A percentile compares a stretch with the other conserved stretches of the same genome.
Conservation (phyloP, 1,140 invertebrate species). For the Aradophagus sp. region DNA sequence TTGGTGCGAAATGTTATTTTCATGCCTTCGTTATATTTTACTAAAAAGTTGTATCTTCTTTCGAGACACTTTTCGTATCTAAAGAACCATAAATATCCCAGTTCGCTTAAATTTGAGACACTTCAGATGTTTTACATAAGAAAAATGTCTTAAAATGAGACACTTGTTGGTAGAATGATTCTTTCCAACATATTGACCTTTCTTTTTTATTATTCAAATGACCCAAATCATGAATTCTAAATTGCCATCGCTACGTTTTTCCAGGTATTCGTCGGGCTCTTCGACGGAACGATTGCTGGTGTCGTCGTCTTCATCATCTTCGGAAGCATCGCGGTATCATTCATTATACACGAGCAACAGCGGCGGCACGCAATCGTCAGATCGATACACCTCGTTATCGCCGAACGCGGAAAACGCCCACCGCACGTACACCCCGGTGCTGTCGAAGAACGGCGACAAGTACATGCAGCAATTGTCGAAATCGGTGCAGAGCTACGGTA, state of each 20-base stretch:
- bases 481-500: constrained; percentile 56
- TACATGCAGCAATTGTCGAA: constrained; percentile 61
- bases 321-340: constrained; percentile 67
- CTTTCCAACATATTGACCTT: too few species aligned
- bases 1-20: too few species aligned
- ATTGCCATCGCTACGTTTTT: constrained; percentile 10
- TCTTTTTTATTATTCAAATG: too few species aligned
- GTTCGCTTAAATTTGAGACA: too few species aligned
- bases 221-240: too few species aligned
- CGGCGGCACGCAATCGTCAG: constrained; percentile 50
- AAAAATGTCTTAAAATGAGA: too few species aligned
- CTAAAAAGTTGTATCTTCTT: too few species aligned
- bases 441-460: constrained; percentile 57
- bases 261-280: constrained; percentile 60
- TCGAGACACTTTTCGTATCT: too few species aligned
- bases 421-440: constrained; percentile 46
- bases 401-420: constrained; percentile 55
- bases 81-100: too few species aligned
- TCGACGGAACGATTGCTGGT: constrained; percentile 69
- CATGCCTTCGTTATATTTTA: too few species aligned
- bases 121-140: too few species aligned
- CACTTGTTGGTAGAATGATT: too few species aligned
- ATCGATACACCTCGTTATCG: constrained; percentile 57
- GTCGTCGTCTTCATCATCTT: constrained; percentile 74
- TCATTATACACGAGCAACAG: constrained; percentile 34